A percentile compares a stretch with the other conserved stretches of the same genome.
Evolutionary conservation across 2,888 invertebrate species (phyloP).

Genomic region (Tridacna crocea): DNA sequence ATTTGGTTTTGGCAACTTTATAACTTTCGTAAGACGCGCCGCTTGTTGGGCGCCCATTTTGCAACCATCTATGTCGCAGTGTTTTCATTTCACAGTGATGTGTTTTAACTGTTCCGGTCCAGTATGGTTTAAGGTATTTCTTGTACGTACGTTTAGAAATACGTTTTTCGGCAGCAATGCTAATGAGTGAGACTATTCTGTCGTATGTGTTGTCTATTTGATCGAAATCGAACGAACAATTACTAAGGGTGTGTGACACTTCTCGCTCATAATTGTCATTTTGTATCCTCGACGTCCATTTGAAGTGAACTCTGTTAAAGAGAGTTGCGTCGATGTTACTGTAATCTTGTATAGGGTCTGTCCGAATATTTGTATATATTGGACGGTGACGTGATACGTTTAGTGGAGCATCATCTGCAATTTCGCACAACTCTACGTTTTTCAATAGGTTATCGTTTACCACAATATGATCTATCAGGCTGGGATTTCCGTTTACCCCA

Average conservation of each 20-base stretch:
- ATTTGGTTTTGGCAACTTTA: conserved; percentile 4
- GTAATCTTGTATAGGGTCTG: not conserved
- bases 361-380: not conserved
- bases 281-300: not conserved
- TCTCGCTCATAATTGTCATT: not conserved
- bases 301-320: not conserved
- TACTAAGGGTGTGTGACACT: not conserved
- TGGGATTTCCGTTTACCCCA: no score
- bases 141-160: not conserved
- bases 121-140: conserved; percentile 1
- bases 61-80: not conserved
- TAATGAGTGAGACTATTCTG: not conserved
- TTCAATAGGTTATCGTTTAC: no score
- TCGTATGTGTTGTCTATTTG: not conserved
- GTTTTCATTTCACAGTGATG: not conserved
- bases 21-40: not conserved
- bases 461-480: no score
- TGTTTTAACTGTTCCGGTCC: conserved; percentile 11
- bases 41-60: not conserved
- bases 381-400: conserved; percentile 4
- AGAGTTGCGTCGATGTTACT: not conserved
- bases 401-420: no score
- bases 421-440: no score
- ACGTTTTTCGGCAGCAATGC: not conserved
- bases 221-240: not conserved